Conservation (phyloP, 2,113 vertebrate genomes). For the Geothlypis trichas region DNA sequence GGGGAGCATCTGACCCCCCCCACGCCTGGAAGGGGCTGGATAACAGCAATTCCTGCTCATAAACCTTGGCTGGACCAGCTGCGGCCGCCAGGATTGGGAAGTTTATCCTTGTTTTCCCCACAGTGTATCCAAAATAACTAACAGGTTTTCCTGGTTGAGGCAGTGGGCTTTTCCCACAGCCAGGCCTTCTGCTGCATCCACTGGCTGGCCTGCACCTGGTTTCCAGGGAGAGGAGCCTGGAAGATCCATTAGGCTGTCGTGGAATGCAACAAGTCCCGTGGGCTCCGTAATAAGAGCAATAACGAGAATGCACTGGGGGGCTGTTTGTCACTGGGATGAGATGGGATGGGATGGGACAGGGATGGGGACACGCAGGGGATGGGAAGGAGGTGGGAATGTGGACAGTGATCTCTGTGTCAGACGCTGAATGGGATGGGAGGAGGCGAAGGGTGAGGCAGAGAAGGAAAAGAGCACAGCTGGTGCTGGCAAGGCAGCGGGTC, state of each 20-base stretch:
- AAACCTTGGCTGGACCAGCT: not conserved
- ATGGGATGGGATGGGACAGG: not conserved
- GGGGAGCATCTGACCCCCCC: not conserved
- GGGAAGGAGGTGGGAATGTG: not conserved
- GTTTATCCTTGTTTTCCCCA: constrained; percentile 17
- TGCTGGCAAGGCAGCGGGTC: not conserved
- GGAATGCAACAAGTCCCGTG: not conserved
- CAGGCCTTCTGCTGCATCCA: not conserved
- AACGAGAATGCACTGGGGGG: not conserved
- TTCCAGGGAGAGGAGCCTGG: constrained; percentile 37
- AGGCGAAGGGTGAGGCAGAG: not conserved
- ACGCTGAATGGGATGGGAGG: accelerated
- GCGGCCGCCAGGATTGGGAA: not conserved
- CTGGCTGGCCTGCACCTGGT: constrained; percentile 3
- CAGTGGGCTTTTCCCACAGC: constrained; percentile 23
- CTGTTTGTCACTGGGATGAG: not conserved
- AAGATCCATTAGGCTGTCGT: constrained; percentile 39
- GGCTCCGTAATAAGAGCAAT: not conserved
- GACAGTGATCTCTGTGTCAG: not conserved
- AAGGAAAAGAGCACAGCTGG: not conserved
- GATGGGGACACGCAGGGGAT: not conserved
- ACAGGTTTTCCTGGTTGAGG: not conserved
- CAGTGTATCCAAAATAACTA: not conserved
- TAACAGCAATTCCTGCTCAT: not conserved
- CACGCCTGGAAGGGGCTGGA: not conserved